A percentile compares a stretch with the other conserved stretches of the same genome.
These are phyloP conservation scores for Erinaceus europaeus DNA, from an alignment of 2,113 vertebrate species.

Conservation along the genomic window DNA sequence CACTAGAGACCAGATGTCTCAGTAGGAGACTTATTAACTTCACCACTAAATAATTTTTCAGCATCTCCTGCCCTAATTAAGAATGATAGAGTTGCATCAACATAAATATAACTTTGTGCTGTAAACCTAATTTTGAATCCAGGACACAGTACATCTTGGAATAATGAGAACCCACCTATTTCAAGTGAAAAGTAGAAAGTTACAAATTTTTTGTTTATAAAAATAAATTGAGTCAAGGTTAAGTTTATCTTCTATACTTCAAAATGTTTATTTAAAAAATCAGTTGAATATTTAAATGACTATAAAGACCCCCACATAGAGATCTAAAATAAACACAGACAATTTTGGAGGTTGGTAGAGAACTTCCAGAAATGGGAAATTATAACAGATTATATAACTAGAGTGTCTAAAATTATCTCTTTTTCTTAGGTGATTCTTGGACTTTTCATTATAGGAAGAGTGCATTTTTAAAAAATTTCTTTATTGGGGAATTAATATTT, in stretches of 20 bases:
- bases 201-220: not conserved
- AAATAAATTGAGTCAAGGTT: not conserved
- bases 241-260: not conserved
- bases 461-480: rapidly evolving
- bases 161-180: constrained; percentile 6
- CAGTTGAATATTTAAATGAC: not conserved
- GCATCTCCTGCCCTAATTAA: constrained; percentile 71
- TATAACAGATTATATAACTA: not conserved
- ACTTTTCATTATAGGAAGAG: not conserved
- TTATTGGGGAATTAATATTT: too few relatives aligned
- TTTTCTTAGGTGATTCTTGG: not conserved
- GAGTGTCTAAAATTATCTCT: not conserved
- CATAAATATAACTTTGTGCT: constrained; percentile 61
- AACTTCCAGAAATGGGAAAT: not conserved
- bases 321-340: not conserved
- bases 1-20: constrained; percentile 65
- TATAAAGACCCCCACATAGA: not conserved
- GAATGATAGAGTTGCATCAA: constrained; percentile 56
- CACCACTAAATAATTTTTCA: constrained; percentile 64
- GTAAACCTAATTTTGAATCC: constrained; percentile 66
- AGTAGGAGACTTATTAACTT: constrained; percentile 59
- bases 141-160: constrained; percentile 34
- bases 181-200: not conserved
- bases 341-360: not conserved
- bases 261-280: not conserved